Conservation (phyloP, 2,797 vertebrate genomes). For the Emys orbicularis region DNA sequence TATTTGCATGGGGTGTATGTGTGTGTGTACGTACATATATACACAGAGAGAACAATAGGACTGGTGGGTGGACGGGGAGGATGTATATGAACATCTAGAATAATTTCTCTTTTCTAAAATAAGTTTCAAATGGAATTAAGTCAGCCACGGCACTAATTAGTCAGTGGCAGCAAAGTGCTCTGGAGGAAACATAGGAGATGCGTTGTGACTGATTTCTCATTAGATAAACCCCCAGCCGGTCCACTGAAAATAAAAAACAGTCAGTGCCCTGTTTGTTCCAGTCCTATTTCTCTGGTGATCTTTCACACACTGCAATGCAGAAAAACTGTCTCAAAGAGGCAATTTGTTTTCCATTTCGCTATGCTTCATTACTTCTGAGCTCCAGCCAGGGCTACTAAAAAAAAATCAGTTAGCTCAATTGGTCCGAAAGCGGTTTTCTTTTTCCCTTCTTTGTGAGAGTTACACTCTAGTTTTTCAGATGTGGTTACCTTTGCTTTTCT, state of each 20-base stretch:
- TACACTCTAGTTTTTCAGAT: constrained; percentile 58
- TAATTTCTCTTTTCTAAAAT: not conserved
- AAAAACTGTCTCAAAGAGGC: not conserved
- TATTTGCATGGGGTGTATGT: no score
- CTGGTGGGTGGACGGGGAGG: not conserved
- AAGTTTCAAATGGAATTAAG: not conserved
- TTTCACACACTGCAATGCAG: not conserved
- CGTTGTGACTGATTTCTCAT: not conserved
- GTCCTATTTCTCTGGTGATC: not conserved
- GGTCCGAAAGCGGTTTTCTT: constrained; percentile 54
- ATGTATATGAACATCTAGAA: not conserved
- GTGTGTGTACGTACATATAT: not conserved
- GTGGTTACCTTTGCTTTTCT: constrained; percentile 64
- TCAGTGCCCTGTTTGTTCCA: not conserved
- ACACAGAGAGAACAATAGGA: not conserved
- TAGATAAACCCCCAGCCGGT: not conserved
- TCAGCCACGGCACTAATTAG: not conserved
- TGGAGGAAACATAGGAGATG: not conserved
- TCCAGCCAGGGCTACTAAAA: not conserved
- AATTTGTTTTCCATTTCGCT: not conserved
- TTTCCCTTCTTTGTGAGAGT: constrained; percentile 52
- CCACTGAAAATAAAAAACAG: not conserved
- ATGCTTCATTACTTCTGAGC: not conserved
- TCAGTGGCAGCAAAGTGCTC: not conserved
- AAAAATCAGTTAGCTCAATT: constrained; percentile 1